Base-by-base conservation (phyloP, 2,888 invertebrate species). In the Nudaria mundana region DNA sequence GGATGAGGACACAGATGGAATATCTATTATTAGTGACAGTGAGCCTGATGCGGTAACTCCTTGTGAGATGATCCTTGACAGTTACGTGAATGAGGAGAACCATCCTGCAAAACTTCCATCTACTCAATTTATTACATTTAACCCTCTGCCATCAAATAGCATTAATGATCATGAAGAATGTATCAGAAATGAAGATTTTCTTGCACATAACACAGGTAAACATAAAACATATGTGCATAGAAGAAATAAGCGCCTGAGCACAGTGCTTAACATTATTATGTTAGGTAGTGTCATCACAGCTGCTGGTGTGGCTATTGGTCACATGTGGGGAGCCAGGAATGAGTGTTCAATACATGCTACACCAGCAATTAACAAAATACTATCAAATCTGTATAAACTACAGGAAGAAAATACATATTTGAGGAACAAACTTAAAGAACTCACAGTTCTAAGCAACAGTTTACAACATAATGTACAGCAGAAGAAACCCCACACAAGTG, bases 1-100 rank as follows among this genome's bases (percentile, higher is more conserved):
- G 61, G 89, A 89, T 69, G 86, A 86, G 50, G 89, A 89, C 47
- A 89, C 89, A 16, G 89, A 89, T 69, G 89, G 89, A 1, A 88
- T 89, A 66, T 89, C 89, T 26, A 81, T 89, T 37, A 89, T 89
- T 34, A 89, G 80, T 48, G 89, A 89, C 53, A 87, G 88, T 58
- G 89, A 89, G 34, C 76, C 77, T 30, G 88, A 88, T 48, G 68
- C 69, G 40, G 48, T 62, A 6, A 40, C 65, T 37, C 68, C 71
- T n/a, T 72, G 68, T 56, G 76, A 80, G 40, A 40, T 67, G 8
- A 62, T 50, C 40, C 68, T 61, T 51, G 67, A 76, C 30, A 63
- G 62, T 38, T 56, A 52, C 53, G 35, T 59, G 30, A 30, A 52
- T 30, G 63, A 71, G 37, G 75, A 73, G 44, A 63, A 46, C 56